Percentiles rank a stretch among this genome's conserved stretches.
phyloP scores from a whole-genome alignment of 2,797 vertebrate genomes.

The Ambastaia sidthimunki region DNA sequence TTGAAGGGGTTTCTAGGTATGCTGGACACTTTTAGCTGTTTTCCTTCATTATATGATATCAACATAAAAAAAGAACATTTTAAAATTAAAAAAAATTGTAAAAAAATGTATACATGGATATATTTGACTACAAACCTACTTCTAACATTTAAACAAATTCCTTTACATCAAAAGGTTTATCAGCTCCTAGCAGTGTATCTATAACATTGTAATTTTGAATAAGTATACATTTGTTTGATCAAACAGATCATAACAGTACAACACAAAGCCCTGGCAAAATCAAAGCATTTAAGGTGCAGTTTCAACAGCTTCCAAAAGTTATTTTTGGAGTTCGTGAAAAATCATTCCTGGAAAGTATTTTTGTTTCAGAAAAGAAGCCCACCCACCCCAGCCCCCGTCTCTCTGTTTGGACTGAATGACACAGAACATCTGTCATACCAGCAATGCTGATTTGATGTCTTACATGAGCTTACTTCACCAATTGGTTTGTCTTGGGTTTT shows the following conservation, averaged over 20 bases:
- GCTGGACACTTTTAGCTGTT: too few species aligned
- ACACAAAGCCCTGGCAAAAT: neutral
- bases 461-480: slow-evolving; percentile 41
- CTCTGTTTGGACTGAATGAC: slow-evolving; percentile 39
- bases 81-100: too few species aligned
- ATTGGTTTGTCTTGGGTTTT: slow-evolving; percentile 42
- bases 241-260: neutral
- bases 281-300: neutral
- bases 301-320: neutral
- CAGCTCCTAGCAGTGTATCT: too few species aligned
- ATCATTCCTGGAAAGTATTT: slow-evolving; percentile 23
- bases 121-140: too few species aligned
- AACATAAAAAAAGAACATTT: too few species aligned
- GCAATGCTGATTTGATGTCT: slow-evolving; percentile 34
- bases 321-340: slow-evolving; percentile 25
- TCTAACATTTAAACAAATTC: too few species aligned
- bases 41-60: too few species aligned
- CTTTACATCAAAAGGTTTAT: too few species aligned
- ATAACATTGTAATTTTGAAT: too few species aligned
- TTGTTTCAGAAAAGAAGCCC: neutral
- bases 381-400: slow-evolving; percentile 20
- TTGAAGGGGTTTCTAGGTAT: too few species aligned
- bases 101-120: too few species aligned
- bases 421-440: slow-evolving; percentile 56
- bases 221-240: neutral